These are phyloP conservation scores for Neogobius melanostomus DNA, from an alignment of 2,113 vertebrate species.

Conservation along the genomic window DNA sequence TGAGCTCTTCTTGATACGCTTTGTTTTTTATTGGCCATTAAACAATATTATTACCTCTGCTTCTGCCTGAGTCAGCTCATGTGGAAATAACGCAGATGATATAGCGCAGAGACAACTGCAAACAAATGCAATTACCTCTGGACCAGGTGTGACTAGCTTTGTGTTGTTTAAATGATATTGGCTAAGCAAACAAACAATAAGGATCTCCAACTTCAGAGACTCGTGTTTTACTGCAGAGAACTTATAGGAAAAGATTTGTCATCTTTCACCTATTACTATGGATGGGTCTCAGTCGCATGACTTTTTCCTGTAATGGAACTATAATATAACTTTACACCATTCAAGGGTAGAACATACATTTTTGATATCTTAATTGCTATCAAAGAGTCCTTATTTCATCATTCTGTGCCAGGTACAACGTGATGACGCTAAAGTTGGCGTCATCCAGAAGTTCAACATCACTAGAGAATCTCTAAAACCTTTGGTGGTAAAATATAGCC, in stretches of 20 bases:
- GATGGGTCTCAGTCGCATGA: too few species aligned
- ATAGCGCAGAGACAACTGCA: conserved; percentile 50
- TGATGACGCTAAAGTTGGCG: too few species aligned
- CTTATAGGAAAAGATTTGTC: neutral
- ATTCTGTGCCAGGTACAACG: too few species aligned
- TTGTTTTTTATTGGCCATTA: conserved; percentile 64
- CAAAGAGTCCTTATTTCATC: too few species aligned
- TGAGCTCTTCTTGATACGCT: conserved; percentile 44
- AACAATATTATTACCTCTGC: conserved; percentile 52
- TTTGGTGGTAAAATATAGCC: too few species aligned
- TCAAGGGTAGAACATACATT: too few species aligned
- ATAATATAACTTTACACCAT: too few species aligned
- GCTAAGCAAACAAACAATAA: neutral
- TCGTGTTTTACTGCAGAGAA: neutral
- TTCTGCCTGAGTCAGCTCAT: conserved; percentile 60
- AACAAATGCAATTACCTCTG: conserved; percentile 50
- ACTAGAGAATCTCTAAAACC: neutral
- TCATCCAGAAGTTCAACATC: too few species aligned
- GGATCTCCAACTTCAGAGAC: neutral
- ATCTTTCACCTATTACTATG: neutral
- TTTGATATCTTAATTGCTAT: too few species aligned
- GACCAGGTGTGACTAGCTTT: conserved; percentile 43
- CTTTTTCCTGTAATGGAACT: too few species aligned
- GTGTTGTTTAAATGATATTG: conserved; percentile 7
- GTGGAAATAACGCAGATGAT: conserved; percentile 55